Evolutionary conservation across 2,888 invertebrate genomes (phyloP).

Genomic region (Geotrupes spiniger): DNA sequence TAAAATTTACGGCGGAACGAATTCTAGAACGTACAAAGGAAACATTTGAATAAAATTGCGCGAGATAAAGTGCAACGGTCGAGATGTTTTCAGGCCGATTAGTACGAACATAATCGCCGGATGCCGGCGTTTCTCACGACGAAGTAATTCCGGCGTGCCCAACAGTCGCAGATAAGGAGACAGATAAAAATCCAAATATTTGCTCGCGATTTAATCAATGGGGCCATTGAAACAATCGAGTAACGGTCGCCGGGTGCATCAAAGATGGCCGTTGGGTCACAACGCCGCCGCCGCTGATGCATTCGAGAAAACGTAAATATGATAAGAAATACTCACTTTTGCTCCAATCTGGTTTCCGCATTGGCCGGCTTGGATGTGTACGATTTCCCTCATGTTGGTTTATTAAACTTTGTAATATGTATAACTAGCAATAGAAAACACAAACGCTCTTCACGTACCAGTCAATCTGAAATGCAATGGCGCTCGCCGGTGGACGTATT

Average conservation of each 20-base stretch:
- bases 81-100: conserved; percentile 33
- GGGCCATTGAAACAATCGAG: no score
- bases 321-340: conserved; percentile 59
- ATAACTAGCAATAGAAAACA: conserved; percentile 38
- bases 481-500: conserved; percentile 28
- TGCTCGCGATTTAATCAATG: no score
- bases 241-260: no score
- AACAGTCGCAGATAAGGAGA: no score
- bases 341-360: conserved; percentile 80
- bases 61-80: neutral
- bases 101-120: conserved; percentile 25
- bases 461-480: conserved; percentile 40
- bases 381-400: conserved; percentile 77
- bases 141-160: no score
- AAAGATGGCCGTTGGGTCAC: no score
- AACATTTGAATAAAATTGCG: neutral
- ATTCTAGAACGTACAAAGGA: no score
- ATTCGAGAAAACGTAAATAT: neutral
- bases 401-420: conserved; percentile 2
- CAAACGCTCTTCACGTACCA: conserved; percentile 33
- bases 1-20: conserved; percentile 13
- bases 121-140: neutral
- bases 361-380: conserved; percentile 76
- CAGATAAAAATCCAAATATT: no score
- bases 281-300: no score